Conservation (phyloP, 2,113 vertebrate species). For the Laticauda laticaudata region DNA sequence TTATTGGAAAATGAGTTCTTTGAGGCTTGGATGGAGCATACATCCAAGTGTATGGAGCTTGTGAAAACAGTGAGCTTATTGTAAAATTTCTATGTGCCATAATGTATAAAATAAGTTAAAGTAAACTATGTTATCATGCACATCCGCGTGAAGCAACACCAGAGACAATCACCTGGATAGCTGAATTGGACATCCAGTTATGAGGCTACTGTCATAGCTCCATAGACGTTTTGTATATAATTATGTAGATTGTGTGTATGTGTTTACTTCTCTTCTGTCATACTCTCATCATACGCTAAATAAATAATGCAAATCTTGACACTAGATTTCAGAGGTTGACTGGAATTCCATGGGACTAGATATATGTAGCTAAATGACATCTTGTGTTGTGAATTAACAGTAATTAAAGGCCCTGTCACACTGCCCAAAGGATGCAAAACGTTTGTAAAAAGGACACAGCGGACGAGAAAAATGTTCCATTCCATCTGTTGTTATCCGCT, state of each 20-base stretch:
- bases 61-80: not conserved
- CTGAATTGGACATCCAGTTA: not conserved
- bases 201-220: not conserved
- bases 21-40: not conserved
- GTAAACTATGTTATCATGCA: not conserved
- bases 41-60: not conserved
- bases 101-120: not conserved
- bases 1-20: not conserved
- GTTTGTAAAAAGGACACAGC: too few relatives aligned
- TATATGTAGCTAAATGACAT: not conserved
- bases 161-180: not conserved
- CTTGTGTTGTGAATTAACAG: conserved; percentile 31
- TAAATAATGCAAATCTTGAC: not conserved
- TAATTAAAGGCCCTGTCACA: not conserved
- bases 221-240: not conserved
- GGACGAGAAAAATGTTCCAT: too few relatives aligned
- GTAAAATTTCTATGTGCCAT: not conserved
- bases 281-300: not conserved
- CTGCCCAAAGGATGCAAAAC: too few relatives aligned
- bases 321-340: not conserved
- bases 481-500: too few relatives aligned
- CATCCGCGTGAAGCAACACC: not conserved
- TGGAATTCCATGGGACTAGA: not conserved
- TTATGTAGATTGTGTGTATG: not conserved
- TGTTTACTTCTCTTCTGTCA: not conserved